A percentile compares a stretch with the other conserved stretches of the same genome.
These are phyloP conservation scores for Harmothoe impar DNA, from an alignment of 2,888 invertebrate genomes.

Conservation along the genomic window DNA sequence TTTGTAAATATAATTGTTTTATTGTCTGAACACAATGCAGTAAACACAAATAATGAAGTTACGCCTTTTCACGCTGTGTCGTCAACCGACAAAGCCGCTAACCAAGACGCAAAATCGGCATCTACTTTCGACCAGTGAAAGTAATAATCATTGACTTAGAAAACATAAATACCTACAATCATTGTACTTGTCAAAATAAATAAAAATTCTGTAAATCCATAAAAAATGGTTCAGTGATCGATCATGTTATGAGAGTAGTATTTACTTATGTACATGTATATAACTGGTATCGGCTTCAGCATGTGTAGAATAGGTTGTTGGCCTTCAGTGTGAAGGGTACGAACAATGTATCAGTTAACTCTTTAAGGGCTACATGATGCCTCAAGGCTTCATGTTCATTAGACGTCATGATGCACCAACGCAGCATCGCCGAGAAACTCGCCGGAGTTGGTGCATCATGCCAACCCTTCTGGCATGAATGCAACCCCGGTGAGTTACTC, in stretches of 20 bases:
- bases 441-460: too few species aligned
- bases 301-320: neutral
- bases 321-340: neutral
- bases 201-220: neutral
- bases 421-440: too few species aligned
- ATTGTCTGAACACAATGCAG: slow-evolving; percentile 40
- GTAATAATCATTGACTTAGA: neutral
- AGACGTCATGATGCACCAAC: too few species aligned
- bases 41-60: slow-evolving; percentile 21
- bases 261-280: neutral
- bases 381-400: too few species aligned
- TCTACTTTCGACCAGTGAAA: slow-evolving; percentile 27
- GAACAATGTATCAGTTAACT: neutral
- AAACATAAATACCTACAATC: slow-evolving; percentile 6
- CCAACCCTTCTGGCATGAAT: too few species aligned
- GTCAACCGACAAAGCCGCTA: too few species aligned
- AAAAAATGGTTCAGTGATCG: too few species aligned
- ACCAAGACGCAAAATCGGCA: neutral
- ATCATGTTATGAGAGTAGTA: too few species aligned
- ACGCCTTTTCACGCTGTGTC: too few species aligned
- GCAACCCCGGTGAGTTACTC: too few species aligned
- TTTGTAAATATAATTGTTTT: slow-evolving; percentile 51
- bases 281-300: neutral
- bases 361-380: too few species aligned
- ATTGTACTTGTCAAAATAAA: neutral